phyloP scores from a whole-genome alignment of 2,797 vertebrate genomes.

The Danio aesculapii region DNA sequence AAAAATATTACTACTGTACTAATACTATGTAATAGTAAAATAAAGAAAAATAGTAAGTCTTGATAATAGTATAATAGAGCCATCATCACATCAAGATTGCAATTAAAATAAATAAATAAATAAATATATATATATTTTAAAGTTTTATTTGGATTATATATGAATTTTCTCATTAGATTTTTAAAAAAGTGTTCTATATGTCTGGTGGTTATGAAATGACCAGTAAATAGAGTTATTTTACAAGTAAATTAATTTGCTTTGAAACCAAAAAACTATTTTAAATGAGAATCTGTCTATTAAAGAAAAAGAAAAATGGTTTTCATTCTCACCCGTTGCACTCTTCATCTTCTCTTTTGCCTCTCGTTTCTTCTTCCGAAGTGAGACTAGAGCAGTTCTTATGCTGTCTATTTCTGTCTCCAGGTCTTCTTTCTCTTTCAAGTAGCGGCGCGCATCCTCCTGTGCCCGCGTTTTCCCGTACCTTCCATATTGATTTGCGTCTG shows the following conservation, averaged over 20 bases:
- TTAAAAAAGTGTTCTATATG: too few species aligned
- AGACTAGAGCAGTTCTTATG: slow-evolving; percentile 82
- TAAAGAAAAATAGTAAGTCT: background rate
- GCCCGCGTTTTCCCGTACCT: slow-evolving; percentile 96
- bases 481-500: slow-evolving; percentile 91
- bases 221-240: background rate
- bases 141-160: too few species aligned
- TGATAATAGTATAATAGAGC: too few species aligned
- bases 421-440: slow-evolving; percentile 91
- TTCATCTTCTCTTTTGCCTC: slow-evolving; percentile 87
- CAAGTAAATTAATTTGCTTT: background rate
- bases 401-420: slow-evolving; percentile 90
- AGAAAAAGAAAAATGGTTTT: background rate
- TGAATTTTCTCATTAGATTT: too few species aligned
- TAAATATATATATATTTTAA: too few species aligned
- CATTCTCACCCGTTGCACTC: slow-evolving; percentile 78
- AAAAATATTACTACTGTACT: background rate
- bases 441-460: slow-evolving; percentile 91
- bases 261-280: background rate
- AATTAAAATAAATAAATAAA: too few species aligned
- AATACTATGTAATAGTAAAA: background rate
- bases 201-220: background rate
- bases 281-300: background rate
- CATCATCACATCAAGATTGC: too few species aligned
- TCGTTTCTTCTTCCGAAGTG: slow-evolving; percentile 87